Conservation (phyloP, 2,797 vertebrate genomes). For the Pseudocheirus occidentalis region DNA sequence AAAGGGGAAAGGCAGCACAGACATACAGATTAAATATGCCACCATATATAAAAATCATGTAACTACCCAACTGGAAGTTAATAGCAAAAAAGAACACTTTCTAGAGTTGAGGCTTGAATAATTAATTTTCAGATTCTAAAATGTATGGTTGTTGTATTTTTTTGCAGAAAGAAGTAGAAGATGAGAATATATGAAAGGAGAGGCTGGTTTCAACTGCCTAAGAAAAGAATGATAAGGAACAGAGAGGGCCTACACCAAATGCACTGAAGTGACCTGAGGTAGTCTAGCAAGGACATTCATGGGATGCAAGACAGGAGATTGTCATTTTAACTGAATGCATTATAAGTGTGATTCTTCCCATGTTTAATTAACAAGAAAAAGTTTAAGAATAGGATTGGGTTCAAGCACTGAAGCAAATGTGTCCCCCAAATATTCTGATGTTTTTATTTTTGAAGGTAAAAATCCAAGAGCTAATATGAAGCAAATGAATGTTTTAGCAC, state of each 20-base stretch:
- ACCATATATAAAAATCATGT: slow-evolving; percentile 24
- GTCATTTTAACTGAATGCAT: slow-evolving; percentile 45
- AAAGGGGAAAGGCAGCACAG: background rate
- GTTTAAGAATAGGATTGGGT: slow-evolving; percentile 51
- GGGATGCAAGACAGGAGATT: slow-evolving; percentile 67
- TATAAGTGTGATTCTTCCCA: slow-evolving; percentile 41
- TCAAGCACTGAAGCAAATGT: slow-evolving; percentile 64
- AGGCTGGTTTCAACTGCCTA: slow-evolving; percentile 65
- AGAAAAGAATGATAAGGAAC: slow-evolving; percentile 53
- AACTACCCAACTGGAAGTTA: background rate
- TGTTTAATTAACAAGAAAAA: slow-evolving; percentile 34
- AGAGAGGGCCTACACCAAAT: slow-evolving; percentile 54
- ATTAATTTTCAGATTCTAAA: background rate
- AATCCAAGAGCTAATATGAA: slow-evolving; percentile 63
- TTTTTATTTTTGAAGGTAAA: slow-evolving; percentile 38
- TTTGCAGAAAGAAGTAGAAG: background rate
- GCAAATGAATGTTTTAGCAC: slow-evolving; percentile 46
- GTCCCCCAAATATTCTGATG: slow-evolving; percentile 36
- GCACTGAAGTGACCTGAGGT: slow-evolving; percentile 76
- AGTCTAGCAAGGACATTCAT: slow-evolving; percentile 62
- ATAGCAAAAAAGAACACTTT: slow-evolving; percentile 32
- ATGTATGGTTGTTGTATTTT: background rate
- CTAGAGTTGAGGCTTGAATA: slow-evolving; percentile 53
- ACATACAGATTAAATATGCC: slow-evolving; percentile 20
- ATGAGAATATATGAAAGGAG: background rate